Percentiles rank a stretch among this genome's conserved stretches.
Conservation (phyloP, 2,113 vertebrate genomes). For the Limanda limanda region DNA sequence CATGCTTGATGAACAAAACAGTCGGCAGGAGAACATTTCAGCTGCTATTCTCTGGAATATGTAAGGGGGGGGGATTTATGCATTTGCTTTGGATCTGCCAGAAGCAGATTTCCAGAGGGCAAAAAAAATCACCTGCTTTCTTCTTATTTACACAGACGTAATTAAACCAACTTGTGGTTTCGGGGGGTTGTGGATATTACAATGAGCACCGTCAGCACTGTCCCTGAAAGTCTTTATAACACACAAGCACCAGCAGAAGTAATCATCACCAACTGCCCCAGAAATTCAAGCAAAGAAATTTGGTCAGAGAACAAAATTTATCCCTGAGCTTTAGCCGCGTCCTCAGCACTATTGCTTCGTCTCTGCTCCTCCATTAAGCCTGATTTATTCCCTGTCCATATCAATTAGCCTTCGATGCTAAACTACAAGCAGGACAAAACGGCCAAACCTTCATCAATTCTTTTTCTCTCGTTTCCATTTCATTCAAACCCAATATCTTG, state of each 20-base stretch:
- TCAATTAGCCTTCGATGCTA: constrained; percentile 18
- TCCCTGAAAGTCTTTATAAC: constrained; percentile 42
- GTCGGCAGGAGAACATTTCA: constrained; percentile 9
- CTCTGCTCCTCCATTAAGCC: constrained; percentile 24
- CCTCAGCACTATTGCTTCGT: constrained; percentile 20
- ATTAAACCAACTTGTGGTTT: constrained; percentile 57
- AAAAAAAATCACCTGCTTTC: constrained; percentile 32
- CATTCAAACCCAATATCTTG: constrained; percentile 13
- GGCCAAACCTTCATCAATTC: constrained; percentile 10
- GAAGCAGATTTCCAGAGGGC: constrained; percentile 38
- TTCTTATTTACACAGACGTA: constrained; percentile 46
- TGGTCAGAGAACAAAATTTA: constrained; percentile 60
- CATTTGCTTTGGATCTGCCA: constrained; percentile 36
- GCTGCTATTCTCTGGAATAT: constrained; percentile 28
- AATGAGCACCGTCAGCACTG: constrained; percentile 41
- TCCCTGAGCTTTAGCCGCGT: constrained; percentile 49
- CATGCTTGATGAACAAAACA: constrained; percentile 23
- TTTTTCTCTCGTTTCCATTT: constrained; percentile 3
- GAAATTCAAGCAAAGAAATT: constrained; percentile 56
- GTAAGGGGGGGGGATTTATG: constrained; percentile 1
- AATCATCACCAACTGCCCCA: constrained; percentile 56
- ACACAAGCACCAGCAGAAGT: constrained; percentile 62
- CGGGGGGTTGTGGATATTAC: constrained; percentile 31
- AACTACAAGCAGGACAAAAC: constrained; percentile 4
- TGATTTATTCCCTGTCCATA: constrained; percentile 8